phyloP scores from a whole-genome alignment of 2,113 vertebrate species.

The Enhydra lutris region DNA sequence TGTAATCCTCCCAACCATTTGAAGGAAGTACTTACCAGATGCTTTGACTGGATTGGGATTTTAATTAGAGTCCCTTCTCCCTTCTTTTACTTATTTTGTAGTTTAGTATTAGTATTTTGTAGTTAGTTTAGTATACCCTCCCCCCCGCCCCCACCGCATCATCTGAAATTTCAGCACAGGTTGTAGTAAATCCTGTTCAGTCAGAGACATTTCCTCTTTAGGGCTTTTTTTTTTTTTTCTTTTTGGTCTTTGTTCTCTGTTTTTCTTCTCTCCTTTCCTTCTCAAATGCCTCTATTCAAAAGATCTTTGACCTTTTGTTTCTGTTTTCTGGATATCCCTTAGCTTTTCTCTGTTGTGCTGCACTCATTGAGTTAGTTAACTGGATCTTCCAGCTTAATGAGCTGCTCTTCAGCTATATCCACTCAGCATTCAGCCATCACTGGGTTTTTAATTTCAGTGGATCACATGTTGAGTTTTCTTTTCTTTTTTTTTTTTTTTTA shows the following conservation, averaged over 20 bases:
- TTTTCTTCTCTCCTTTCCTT: background rate
- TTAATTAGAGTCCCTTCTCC: background rate
- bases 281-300: background rate
- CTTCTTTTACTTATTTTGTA: background rate
- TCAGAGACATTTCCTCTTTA: background rate
- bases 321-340: background rate
- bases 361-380: background rate
- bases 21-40: background rate
- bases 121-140: too few species aligned
- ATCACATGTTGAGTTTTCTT: conserved; percentile 1
- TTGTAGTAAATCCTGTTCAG: background rate
- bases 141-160: too few species aligned
- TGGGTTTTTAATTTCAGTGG: conserved; percentile 17
- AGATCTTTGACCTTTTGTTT: background rate
- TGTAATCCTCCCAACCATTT: background rate
- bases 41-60: background rate
- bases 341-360: background rate
- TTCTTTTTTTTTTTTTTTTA: too few species aligned
- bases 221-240: background rate
- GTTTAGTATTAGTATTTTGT: too few species aligned
- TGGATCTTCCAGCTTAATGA: background rate
- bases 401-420: background rate
- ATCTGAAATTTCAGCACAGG: background rate
- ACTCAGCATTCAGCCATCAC: background rate
- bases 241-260: background rate